These are phyloP conservation scores for Ephestia elutella DNA, from an alignment of 1,140 invertebrate genomes.

Conservation along the genomic window DNA sequence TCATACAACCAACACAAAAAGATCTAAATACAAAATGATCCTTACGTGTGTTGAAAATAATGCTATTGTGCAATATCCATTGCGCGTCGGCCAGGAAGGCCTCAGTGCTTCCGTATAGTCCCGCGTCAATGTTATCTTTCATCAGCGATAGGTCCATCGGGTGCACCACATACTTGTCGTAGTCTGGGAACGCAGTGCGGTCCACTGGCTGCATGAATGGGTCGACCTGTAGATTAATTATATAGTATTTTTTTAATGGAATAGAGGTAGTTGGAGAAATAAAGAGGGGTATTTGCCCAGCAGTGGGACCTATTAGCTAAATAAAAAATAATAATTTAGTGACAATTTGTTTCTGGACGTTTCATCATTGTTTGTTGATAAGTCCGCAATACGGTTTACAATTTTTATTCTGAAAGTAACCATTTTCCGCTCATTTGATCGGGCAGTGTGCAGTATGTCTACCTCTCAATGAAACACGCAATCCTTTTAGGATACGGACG, in stretches of 20 bases:
- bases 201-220: conserved; percentile 86
- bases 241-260: background rate
- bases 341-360: too few relatives aligned
- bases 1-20: background rate
- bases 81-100: conserved; percentile 91
- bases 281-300: too few relatives aligned
- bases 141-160: conserved; percentile 88
- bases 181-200: conserved; percentile 79
- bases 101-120: conserved; percentile 91
- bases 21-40: conserved; percentile 6
- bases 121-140: conserved; percentile 84
- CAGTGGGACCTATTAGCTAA: too few relatives aligned
- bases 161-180: conserved; percentile 86
- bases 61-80: conserved; percentile 95
- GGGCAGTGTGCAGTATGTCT: too few relatives aligned
- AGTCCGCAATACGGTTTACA: too few relatives aligned
- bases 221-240: conserved; percentile 71
- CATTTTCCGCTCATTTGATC: too few relatives aligned
- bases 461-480: too few relatives aligned
- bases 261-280: too few relatives aligned
- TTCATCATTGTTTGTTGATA: too few relatives aligned
- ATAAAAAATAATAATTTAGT: too few relatives aligned
- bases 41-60: conserved; percentile 91
- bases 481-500: too few relatives aligned
- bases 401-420: too few relatives aligned